Evolutionary conservation across 2,113 vertebrate genomes (phyloP).

Genomic region (Gavia stellata): DNA sequence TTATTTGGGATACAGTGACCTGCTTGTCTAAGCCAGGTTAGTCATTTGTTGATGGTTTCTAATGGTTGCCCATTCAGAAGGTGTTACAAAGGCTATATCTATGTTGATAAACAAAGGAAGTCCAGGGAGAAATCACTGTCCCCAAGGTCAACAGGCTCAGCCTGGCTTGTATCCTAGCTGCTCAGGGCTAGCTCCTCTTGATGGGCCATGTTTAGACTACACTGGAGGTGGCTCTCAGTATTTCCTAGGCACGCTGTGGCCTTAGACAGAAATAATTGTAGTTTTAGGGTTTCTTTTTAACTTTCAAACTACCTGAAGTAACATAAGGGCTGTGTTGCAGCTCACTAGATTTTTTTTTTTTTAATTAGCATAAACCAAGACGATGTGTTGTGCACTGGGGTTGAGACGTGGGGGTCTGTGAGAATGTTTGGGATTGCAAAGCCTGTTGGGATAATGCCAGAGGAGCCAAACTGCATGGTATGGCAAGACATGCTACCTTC

Average conservation of each 20-base stretch:
- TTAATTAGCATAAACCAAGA: accelerated
- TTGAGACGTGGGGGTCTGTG: not conserved
- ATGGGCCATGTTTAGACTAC: not conserved
- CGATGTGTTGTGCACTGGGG: not conserved
- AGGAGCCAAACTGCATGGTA: not conserved
- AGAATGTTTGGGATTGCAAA: not conserved
- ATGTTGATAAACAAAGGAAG: not conserved
- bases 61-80: not conserved
- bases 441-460: not conserved
- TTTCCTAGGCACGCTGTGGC: not conserved
- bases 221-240: not conserved
- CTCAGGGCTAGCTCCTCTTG: not conserved
- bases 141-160: not conserved
- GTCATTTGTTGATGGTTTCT: not conserved
- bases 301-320: not conserved
- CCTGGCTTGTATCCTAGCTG: not conserved
- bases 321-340: not conserved
- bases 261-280: not conserved
- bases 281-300: not conserved
- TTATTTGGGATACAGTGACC: not conserved
- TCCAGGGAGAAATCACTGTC: not conserved
- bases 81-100: not conserved
- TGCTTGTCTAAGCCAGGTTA: not conserved
- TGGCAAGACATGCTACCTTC: not conserved
- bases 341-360: not conserved